phyloP scores from a whole-genome alignment of 2,113 vertebrate genomes.

The Pterocles orientalis region DNA sequence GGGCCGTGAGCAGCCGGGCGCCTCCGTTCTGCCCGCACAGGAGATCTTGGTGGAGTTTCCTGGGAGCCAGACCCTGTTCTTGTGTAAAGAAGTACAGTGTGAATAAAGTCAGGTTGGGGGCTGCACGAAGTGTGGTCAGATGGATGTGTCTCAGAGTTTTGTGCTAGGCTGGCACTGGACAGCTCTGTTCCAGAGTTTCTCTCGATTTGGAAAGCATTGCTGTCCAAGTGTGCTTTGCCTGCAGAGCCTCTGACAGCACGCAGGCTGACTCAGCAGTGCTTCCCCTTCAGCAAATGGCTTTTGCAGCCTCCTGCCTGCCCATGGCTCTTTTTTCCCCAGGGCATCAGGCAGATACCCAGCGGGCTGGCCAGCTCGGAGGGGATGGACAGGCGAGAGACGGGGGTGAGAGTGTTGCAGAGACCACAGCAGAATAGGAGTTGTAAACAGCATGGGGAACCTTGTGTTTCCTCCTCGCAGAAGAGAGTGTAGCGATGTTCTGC shows the following conservation, averaged over 20 bases:
- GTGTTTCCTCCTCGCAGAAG: accelerated
- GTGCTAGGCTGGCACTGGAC: not conserved
- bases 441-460: accelerated
- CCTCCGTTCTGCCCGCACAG: not conserved
- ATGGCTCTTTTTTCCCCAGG: not conserved
- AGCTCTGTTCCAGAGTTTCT: not conserved
- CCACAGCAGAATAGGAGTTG: not conserved
- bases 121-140: accelerated
- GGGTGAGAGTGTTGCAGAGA: not conserved
- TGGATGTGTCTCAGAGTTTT: not conserved
- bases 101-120: not conserved
- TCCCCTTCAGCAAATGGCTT: not conserved
- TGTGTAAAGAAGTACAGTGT: accelerated
- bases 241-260: not conserved
- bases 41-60: not conserved
- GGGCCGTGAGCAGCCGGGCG: accelerated
- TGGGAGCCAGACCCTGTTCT: not conserved
- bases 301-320: not conserved
- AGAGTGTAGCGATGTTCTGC: not conserved
- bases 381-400: not conserved
- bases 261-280: not conserved
- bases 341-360: accelerated
- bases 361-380: not conserved
- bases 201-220: not conserved
- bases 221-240: not conserved